Base-by-base conservation (phyloP, 2,797 vertebrate genomes). In the Emys orbicularis region DNA sequence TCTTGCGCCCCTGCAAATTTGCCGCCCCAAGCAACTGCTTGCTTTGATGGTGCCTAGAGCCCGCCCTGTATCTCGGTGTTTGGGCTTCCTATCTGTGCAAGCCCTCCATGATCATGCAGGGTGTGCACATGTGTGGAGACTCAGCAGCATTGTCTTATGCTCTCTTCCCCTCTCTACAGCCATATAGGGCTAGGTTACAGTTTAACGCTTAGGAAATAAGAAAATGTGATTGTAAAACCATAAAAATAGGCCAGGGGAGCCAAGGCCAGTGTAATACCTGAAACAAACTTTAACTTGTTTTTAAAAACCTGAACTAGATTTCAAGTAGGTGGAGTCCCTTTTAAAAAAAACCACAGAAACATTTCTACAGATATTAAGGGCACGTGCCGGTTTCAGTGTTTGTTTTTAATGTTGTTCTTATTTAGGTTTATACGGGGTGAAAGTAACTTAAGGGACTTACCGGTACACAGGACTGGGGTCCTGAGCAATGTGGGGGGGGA, bases 61-160 rank as follows among this genome's bases (percentile, higher is more conserved):
- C 41, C 2, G 41, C 41, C 41, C 41, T 41, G 41, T 41, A 41
- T 41, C 12, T 27, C 15, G 2, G 8, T 49, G 12, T 77, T 49
- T 49, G 44, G 44, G 25, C 44, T 47, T 15, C 11, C 44, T 16
- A 16, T 16, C 41, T 76, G 12, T 76, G 25, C 74, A 76, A 76
- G 23, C 74, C 4, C 12, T 76, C 74, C 44, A 76, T 29, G 41
- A 76, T 27, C 44, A 76, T 11, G n/a, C n/a, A 72, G n/a, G 34
- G 2, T 37, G 16, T n/a, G n/a, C 10, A 2, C 1, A 3, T 47
- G 72, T 5, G 16, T 37, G 27, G 13, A 76, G 25, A 13, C 10
- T 12, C 65, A 72, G 31, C 16, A 47, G 41, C 41, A 47, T 74
- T 44, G 37, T 21, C 37, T 21, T 44, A 37, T 25, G 23, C 65